Evolutionary conservation across 2,888 invertebrate genomes (phyloP).

Genomic region (Morpho helenor): DNA sequence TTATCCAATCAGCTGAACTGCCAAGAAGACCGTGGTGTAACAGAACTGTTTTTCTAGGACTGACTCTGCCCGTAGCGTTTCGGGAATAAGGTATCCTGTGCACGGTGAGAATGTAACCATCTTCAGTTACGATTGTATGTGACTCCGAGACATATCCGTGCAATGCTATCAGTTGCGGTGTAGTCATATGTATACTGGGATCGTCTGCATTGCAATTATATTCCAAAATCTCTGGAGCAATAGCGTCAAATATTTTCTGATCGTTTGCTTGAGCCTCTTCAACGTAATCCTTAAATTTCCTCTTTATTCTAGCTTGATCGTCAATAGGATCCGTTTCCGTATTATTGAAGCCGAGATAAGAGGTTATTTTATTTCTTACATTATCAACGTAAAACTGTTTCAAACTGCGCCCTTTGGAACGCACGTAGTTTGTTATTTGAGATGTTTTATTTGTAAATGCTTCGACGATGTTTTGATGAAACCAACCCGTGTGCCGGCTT

Average conservation of each 20-base stretch:
- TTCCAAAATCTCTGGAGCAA: constrained; percentile 42
- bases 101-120: constrained; percentile 89
- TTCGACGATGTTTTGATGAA: constrained; percentile 52
- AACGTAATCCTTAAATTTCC: constrained; percentile 47
- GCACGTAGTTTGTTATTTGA: constrained; percentile 51
- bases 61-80: constrained; percentile 41
- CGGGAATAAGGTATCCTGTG: constrained; percentile 87
- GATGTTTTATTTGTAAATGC: constrained; percentile 52
- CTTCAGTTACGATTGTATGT: constrained; percentile 85
- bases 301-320: constrained; percentile 38
- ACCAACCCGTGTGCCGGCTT: constrained; percentile 44
- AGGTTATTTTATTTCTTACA: constrained; percentile 50
- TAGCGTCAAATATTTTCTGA: constrained; percentile 46
- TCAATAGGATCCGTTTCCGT: constrained; percentile 10
- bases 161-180: constrained; percentile 64
- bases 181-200: constrained; percentile 55
- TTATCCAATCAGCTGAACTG: constrained; percentile 88
- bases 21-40: constrained; percentile 90
- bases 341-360: constrained; percentile 41
- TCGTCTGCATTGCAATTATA: constrained; percentile 48
- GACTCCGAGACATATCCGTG: constrained; percentile 86
- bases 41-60: constrained; percentile 77
- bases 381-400: constrained; percentile 53
- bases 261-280: constrained; percentile 39
- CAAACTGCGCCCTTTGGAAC: constrained; percentile 50